A percentile compares a stretch with the other conserved stretches of the same genome.
Conservation (phyloP, 2,888 invertebrate species). For the Aproaerema taeniolella region DNA sequence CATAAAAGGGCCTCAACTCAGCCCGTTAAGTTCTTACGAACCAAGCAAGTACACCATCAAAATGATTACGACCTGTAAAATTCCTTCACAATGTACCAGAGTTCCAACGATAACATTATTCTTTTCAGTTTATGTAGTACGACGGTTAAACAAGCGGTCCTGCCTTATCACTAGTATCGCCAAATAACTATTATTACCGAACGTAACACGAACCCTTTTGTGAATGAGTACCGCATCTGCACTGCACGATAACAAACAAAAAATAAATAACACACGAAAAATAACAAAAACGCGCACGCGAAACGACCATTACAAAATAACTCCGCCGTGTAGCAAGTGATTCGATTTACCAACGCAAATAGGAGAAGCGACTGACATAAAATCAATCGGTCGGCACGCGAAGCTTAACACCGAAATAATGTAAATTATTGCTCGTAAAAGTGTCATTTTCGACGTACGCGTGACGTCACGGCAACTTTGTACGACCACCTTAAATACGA, state of each 20-base stretch:
- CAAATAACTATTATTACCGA: constrained; percentile 20
- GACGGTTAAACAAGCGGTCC: constrained; percentile 11
- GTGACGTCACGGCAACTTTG: constrained; percentile 63
- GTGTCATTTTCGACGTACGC: constrained; percentile 73
- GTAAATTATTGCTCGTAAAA: constrained; percentile 76
- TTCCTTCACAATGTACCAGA: not conserved
- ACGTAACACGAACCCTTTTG: constrained; percentile 23
- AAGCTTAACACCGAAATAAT: constrained; percentile 71
- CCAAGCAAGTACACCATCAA: not conserved
- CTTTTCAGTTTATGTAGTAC: too few species aligned
- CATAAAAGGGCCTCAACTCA: too few species aligned
- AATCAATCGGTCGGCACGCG: constrained; percentile 75
- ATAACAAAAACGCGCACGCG: constrained; percentile 52
- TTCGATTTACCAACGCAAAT: constrained; percentile 72
- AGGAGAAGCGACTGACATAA: constrained; percentile 70
- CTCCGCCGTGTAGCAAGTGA: constrained; percentile 63
- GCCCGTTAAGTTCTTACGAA: not conserved
- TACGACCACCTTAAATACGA: constrained; percentile 26
- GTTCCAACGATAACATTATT: not conserved
- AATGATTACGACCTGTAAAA: constrained; percentile 1
- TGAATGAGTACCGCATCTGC: constrained; percentile 29
- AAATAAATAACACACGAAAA: constrained; percentile 41
- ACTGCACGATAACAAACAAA: constrained; percentile 32
- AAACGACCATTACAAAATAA: constrained; percentile 69
- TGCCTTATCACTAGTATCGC: constrained; percentile 20